Percentiles rank a stretch among this genome's conserved stretches.
phyloP scores from a whole-genome alignment of 2,888 invertebrate species.

The Ophioninae sp. region DNA sequence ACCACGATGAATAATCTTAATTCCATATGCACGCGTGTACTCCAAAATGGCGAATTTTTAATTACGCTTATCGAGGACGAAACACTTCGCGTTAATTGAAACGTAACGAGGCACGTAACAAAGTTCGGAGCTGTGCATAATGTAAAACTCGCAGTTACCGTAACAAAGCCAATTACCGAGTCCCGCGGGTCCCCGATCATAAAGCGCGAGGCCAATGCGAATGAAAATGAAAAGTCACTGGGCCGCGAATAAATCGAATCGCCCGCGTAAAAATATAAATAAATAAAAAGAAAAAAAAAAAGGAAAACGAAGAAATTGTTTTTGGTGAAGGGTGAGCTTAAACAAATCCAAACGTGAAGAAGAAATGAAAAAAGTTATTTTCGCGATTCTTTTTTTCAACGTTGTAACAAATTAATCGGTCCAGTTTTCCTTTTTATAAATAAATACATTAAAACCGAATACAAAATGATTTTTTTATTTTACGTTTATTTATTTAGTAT shows the following conservation, averaged over 20 bases:
- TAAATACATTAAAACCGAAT: too few relatives aligned
- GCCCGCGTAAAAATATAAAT: neutral
- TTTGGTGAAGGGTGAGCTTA: too few relatives aligned
- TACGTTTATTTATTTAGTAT: too few relatives aligned
- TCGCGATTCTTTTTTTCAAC: too few relatives aligned
- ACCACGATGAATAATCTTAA: neutral
- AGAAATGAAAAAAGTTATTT: too few relatives aligned
- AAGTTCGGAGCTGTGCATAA: neutral
- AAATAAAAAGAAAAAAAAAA: too few relatives aligned
- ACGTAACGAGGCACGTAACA: slow-evolving; percentile 6
- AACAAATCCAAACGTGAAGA: too few relatives aligned
- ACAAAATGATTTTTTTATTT: too few relatives aligned
- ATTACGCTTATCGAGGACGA: neutral
- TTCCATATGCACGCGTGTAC: neutral
- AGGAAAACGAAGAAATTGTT: too few relatives aligned
- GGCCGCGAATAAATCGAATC: neutral
- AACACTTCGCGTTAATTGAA: slow-evolving; percentile 14
- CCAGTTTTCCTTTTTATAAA: too few relatives aligned
- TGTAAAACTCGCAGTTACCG: neutral
- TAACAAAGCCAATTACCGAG: slow-evolving; percentile 13
- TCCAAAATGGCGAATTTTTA: neutral
- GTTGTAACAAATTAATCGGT: too few relatives aligned
- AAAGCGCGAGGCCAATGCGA: slow-evolving; percentile 49
- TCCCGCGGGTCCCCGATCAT: slow-evolving; percentile 19
- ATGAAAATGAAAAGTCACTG: neutral